Percentiles rank a stretch among this genome's conserved stretches.
These are phyloP conservation scores for Eilema caniola DNA, from an alignment of 2,888 invertebrate genomes.

Conservation along the genomic window DNA sequence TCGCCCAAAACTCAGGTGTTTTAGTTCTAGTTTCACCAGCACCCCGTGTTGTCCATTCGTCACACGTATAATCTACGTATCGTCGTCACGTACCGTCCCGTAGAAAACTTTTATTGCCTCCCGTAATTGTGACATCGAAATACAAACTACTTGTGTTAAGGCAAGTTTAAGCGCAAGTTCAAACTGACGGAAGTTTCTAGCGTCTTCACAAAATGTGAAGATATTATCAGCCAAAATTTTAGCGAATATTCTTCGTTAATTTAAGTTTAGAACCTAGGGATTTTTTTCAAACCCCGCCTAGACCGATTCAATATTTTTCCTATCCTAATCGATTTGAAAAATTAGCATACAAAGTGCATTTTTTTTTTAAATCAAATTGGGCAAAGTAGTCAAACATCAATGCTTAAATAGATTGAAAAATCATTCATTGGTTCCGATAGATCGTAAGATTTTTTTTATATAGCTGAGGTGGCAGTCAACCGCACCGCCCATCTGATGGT, in stretches of 20 bases:
- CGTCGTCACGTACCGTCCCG: conserved; percentile 72
- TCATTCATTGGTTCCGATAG: too few relatives aligned
- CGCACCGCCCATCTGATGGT: too few relatives aligned
- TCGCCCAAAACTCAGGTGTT: not conserved
- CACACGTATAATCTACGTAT: conserved; percentile 77
- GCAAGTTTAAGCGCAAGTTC: conserved; percentile 49
- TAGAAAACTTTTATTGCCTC: conserved; percentile 77
- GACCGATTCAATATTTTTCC: too few relatives aligned
- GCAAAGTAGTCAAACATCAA: too few relatives aligned
- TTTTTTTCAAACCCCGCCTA: too few relatives aligned
- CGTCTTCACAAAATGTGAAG: conserved; percentile 12
- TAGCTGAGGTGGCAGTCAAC: too few relatives aligned
- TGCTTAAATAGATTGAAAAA: too few relatives aligned
- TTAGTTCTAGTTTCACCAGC: conserved; percentile 28
- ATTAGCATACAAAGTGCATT: too few relatives aligned
- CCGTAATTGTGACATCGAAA: conserved; percentile 73
- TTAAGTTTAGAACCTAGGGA: not conserved
- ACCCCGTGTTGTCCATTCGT: conserved; percentile 71
- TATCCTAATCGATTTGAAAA: too few relatives aligned
- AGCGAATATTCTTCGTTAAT: not conserved
- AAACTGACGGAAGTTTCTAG: conserved; percentile 22
- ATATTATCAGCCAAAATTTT: not conserved
- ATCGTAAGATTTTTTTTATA: too few relatives aligned
- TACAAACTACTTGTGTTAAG: conserved; percentile 57
- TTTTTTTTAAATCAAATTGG: too few relatives aligned